Base-by-base conservation (phyloP, 2,888 invertebrate species). In the Agapostemon virescens region DNA sequence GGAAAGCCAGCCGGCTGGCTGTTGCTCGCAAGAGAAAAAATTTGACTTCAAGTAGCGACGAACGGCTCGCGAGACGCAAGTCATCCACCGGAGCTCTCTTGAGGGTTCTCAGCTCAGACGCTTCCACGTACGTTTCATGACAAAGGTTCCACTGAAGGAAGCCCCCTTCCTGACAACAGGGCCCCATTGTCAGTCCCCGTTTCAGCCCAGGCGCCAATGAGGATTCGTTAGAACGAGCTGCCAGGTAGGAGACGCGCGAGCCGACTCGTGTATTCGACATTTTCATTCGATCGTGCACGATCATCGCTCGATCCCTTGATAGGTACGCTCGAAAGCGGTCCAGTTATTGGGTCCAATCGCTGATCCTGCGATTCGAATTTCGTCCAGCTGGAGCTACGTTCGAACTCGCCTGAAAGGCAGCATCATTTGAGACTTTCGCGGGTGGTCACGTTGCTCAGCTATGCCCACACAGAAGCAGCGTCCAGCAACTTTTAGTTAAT, bases 91-190 rank as follows among this genome's bases (percentile, higher is more conserved):
- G 70, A 79, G 83, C 79, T 84, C 87, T 89, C 84, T 74, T 13
- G 85, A 87, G 85, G 81, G 79, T 85, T 80, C 86, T 87, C 86
- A 82, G 86, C 77, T 81, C 38, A 38, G 38, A 64, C 84, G 84
- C 82, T 87, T 88, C 83, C 84, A 79, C 84, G 84, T 83, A 84
- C 81, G 84, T 86, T 84, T 81, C 85, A 66, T 86, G 86, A 88
- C 88, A 87, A 87, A 88, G 89, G 87, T 85, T 85, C 84, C 85
- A 81, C 85, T 74, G 81, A 88, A 87, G 87, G 86, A 88, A 90
- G 85, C 86, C 83, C 86, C 86, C 84, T 85, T 88, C 82, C 87
- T 87, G 87, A 90, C 90, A 91, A 91, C 90, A 87, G 87, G 88
- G 85, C 84, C 86, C 89, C 87, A 90, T 91, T 91, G 91, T 91